These are phyloP conservation scores for Epicampocera succincta DNA, from an alignment of 2,888 invertebrate species.

Conservation along the genomic window DNA sequence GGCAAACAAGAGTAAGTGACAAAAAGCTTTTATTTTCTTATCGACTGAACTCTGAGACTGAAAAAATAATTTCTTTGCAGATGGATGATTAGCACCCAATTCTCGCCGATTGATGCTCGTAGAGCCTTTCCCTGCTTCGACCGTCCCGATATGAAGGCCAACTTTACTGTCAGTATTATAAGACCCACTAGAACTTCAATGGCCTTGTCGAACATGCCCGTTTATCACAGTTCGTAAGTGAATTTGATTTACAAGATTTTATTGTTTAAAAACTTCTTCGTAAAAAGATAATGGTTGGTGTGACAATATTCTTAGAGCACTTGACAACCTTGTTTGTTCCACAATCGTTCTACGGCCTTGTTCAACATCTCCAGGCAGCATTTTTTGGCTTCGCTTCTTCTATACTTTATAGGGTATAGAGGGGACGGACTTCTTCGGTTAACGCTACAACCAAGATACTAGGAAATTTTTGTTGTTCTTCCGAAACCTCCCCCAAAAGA, in stretches of 20 bases:
- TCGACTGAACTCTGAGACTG: neutral
- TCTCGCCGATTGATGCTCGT: constrained; percentile 90
- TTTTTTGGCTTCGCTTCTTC: too few species aligned
- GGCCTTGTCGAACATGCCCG: constrained; percentile 86
- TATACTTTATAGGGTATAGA: too few species aligned
- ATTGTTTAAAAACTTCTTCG: neutral
- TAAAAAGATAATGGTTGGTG: too few species aligned
- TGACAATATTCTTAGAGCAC: too few species aligned
- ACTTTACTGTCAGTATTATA: constrained; percentile 87
- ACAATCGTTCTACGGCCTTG: too few species aligned
- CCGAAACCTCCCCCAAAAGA: too few species aligned
- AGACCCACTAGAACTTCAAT: constrained; percentile 82
- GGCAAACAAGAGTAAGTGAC: constrained; percentile 80
- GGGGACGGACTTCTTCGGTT: too few species aligned
- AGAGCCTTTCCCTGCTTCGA: constrained; percentile 94
- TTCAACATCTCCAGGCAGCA: too few species aligned
- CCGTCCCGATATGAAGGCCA: constrained; percentile 91
- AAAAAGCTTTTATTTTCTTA: too few species aligned
- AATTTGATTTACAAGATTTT: neutral
- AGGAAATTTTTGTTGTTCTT: too few species aligned
- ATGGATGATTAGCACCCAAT: constrained; percentile 90
- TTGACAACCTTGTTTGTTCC: too few species aligned
- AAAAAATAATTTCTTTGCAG: constrained; percentile 80
- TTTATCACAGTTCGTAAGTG: constrained; percentile 75
- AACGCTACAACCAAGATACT: too few species aligned